A percentile compares a stretch with the other conserved stretches of the same genome.
phyloP scores from a whole-genome alignment of 2,888 invertebrate genomes.

The Halocaridina rubra region DNA sequence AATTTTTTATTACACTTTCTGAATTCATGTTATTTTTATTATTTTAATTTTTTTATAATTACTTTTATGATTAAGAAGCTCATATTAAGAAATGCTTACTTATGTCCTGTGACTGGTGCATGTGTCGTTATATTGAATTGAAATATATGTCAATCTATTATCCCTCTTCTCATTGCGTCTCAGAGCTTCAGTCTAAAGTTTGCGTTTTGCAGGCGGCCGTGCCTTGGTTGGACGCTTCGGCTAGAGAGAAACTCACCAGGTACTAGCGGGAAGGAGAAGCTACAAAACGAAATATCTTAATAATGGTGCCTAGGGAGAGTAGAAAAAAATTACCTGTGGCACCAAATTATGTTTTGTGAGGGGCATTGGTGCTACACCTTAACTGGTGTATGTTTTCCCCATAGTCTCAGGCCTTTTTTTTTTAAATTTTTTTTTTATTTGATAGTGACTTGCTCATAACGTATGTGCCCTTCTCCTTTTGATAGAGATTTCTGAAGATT shows the following conservation, averaged over 20 bases:
- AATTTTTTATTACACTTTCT: too few species aligned
- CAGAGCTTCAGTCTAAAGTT: conserved; percentile 61
- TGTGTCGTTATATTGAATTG: conserved; percentile 62
- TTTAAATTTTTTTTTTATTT: too few species aligned
- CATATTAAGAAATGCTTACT: too few species aligned
- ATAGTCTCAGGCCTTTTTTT: too few species aligned
- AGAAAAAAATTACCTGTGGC: too few species aligned
- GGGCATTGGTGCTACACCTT: too few species aligned
- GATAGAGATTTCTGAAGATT: too few species aligned
- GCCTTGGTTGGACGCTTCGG: conserved; percentile 61
- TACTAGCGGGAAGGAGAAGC: conserved; percentile 58
- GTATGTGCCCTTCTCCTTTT: too few species aligned
- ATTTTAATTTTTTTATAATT: conserved; percentile 31
- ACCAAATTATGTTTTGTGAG: too few species aligned
- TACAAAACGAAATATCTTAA: conserved; percentile 37
- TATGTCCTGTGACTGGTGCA: conserved; percentile 62
- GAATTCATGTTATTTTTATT: conserved; percentile 29
- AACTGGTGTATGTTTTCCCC: too few species aligned
- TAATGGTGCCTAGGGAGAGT: conserved; percentile 35
- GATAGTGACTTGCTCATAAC: too few species aligned
- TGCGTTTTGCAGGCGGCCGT: conserved; percentile 62
- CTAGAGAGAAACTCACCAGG: conserved; percentile 54
- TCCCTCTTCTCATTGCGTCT: conserved; percentile 37
- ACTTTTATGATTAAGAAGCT: conserved; percentile 27
- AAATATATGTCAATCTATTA: too few species aligned